Percentiles rank a stretch among this genome's conserved stretches.
These are phyloP conservation scores for Ciconia stormi DNA, from an alignment of 2,113 vertebrate species.

Conservation along the genomic window DNA sequence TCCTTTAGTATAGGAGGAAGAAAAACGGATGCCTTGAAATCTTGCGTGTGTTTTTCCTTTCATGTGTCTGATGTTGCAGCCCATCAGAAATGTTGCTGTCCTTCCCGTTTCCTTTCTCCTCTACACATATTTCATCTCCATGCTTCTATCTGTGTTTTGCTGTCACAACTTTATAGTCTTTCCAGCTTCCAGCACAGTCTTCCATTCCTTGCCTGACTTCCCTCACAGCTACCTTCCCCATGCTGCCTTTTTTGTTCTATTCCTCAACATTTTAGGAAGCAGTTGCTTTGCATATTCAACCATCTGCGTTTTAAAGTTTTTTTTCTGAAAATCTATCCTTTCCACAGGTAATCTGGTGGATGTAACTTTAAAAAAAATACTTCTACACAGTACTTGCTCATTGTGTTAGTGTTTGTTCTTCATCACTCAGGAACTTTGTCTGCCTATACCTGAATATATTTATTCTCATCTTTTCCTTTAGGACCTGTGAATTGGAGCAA, in stretches of 20 bases:
- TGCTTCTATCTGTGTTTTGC: background rate
- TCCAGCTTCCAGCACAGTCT: background rate
- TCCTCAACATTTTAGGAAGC: background rate
- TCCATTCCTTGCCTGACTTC: background rate
- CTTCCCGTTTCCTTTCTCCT: background rate
- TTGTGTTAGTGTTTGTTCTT: background rate
- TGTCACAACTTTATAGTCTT: background rate
- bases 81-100: background rate
- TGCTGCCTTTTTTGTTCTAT: background rate
- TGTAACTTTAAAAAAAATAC: background rate
- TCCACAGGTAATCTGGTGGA: background rate
- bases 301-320: background rate
- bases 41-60: background rate
- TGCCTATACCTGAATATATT: background rate
- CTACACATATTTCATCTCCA: background rate
- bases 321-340: background rate
- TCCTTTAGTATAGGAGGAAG: background rate
- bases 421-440: background rate
- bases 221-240: background rate
- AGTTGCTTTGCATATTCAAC: background rate
- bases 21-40: slow-evolving; percentile 22
- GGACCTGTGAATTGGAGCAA: background rate
- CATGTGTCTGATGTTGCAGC: background rate
- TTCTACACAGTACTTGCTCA: background rate
- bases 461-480: background rate